Percentiles rank a stretch among this genome's conserved stretches.
Conservation (phyloP, 2,797 vertebrate genomes). For the Sylvilagus floridanus region DNA sequence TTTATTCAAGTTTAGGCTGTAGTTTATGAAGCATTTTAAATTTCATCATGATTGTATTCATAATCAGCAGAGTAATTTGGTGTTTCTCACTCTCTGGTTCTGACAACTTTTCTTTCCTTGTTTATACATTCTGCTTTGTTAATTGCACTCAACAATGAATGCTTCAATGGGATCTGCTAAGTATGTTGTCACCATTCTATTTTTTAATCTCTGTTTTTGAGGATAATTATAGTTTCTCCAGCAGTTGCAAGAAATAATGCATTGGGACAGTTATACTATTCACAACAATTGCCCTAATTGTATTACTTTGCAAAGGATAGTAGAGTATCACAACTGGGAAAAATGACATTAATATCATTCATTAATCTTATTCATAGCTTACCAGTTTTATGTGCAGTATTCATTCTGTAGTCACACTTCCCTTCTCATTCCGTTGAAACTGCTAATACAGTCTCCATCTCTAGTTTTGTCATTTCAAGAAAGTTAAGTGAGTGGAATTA, state of each 20-base stretch:
- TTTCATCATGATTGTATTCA: background rate
- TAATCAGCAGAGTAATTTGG: background rate
- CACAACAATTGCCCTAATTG: background rate
- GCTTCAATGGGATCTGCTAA: background rate
- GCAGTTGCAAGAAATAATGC: background rate
- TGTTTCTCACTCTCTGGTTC: background rate
- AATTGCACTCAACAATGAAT: background rate
- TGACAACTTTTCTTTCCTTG: background rate
- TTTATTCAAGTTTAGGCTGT: background rate
- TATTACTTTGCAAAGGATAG: background rate
- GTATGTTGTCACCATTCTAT: too few relatives aligned
- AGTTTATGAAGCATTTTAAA: background rate
- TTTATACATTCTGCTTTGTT: background rate
- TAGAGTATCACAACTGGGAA: background rate
- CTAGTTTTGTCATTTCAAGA: background rate
- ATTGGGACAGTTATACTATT: background rate
- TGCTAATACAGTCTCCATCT: too few relatives aligned
- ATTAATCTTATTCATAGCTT: background rate
- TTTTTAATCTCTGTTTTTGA: background rate
- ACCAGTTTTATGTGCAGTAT: fast-evolving
- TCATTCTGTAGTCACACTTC: background rate
- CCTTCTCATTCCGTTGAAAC: background rate
- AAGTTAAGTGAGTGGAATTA: background rate
- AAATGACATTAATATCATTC: fast-evolving
- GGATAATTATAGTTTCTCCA: background rate